A percentile compares a stretch with the other conserved stretches of the same genome.
These are phyloP conservation scores for Euura saliciscinereae DNA, from an alignment of 1,140 invertebrate genomes.

Conservation along the genomic window DNA sequence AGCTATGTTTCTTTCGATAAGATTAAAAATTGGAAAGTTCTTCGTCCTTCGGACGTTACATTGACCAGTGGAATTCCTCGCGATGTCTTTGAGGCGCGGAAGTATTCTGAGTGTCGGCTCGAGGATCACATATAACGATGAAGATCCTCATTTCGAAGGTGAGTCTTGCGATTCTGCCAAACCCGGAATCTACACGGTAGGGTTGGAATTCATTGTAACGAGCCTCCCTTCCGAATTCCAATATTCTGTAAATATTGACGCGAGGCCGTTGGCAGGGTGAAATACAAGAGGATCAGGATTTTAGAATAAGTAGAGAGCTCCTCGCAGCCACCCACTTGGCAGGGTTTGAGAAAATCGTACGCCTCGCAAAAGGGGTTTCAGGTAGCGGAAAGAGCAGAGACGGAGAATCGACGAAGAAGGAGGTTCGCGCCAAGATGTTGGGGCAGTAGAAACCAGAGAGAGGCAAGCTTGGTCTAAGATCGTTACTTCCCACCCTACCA, in stretches of 20 bases:
- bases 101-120: constrained; percentile 23
- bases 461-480: neutral
- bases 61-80: neutral
- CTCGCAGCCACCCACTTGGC: neutral
- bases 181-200: neutral
- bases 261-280: neutral
- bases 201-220: too few relatives aligned
- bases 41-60: too few relatives aligned
- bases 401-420: neutral
- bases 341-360: neutral
- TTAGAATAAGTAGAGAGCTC: neutral
- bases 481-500: neutral
- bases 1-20: too few relatives aligned
- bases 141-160: constrained; percentile 30
- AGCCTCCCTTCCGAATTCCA: neutral
- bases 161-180: neutral
- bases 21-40: too few relatives aligned
- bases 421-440: neutral
- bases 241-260: neutral
- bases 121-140: constrained; percentile 23
- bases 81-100: constrained; percentile 18
- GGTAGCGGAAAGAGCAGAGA: neutral
- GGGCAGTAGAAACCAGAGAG: neutral
- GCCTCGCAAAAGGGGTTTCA: neutral
- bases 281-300: neutral